Evolutionary conservation across 1,140 invertebrate genomes (phyloP), one percentile per base, ranked within the genome.

Genomic region (Trichonephila clavipes): DNA sequence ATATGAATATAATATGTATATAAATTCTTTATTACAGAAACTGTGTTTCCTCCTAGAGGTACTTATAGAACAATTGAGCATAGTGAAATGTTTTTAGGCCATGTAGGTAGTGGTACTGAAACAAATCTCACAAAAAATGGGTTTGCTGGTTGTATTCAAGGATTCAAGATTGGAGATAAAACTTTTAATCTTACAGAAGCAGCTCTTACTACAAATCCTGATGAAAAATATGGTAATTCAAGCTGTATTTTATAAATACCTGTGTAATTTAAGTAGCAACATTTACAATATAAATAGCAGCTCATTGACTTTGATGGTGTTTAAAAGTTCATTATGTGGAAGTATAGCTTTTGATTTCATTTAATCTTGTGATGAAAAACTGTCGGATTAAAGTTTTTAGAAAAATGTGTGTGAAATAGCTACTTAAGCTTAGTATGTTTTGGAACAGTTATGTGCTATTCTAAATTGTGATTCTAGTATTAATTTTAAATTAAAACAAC

Each of bases 41-140:
- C 98, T 82, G 96, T 99, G 18, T 97, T 97, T 64, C 98, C 98
- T 1, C 97, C 98, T 95, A 96, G 98, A 94, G 98, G 98, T 12
- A 97, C 97, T 16, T 97, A 97, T 10, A 97, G 97, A 16, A 98
- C 98, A 18, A 97, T 97, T 0, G 97, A 98, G 94, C 98, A 98
- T 96, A 98, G 98, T 95, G 97, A 98, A 95, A 96, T 99, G 93
- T 98, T 98, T 96, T 96, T 99, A 66, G 98, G 98, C 81, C 98
- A 98, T 28, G 98, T 98, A 95, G 98, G 98, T 95, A 93, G 92
- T 88, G 94, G 92, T 14, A 95, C 94, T 24, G 85, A 81, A 62
- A 94, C 94, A 14, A 94, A 95, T 96, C 95, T 97, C 5, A 96
- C 97, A 6, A 96, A 98, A 93, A 96, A 96, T 8, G 97, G 97